Base-by-base conservation (phyloP, 2,113 vertebrate genomes). In the Psilopsiagon aymara region DNA sequence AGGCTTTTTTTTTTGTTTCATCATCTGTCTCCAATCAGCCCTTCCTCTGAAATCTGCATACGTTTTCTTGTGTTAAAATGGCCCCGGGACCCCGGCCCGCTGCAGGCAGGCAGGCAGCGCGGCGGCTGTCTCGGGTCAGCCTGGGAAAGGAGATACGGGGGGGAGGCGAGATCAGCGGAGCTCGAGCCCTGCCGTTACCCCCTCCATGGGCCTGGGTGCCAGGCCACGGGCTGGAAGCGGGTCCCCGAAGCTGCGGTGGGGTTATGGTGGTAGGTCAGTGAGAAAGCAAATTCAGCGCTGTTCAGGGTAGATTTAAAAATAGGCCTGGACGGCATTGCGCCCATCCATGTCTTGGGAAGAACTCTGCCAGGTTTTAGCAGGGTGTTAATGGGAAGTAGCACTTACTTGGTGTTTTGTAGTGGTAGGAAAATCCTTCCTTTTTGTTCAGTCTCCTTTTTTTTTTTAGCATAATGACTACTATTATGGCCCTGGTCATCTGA, bases 21-120 rank as follows among this genome's bases (percentile, higher is more conserved):
- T n/a, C n/a, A n/a, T n/a, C n/a, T n/a, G n/a, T n/a, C n/a, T n/a
- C n/a, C n/a, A n/a, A n/a, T n/a, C n/a, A n/a, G n/a, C n/a, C n/a
- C n/a, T n/a, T n/a, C n/a, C n/a, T n/a, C n/a, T n/a, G n/a, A n/a
- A n/a, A n/a, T n/a, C n/a, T n/a, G n/a, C n/a, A n/a, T n/a, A n/a
- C n/a, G n/a, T n/a, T n/a, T n/a, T n/a, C n/a, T n/a, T n/a, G n/a
- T n/a, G n/a, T n/a, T n/a, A n/a, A n/a, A n/a, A n/a, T 5, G 17
- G 29, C 8, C 10, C 49, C 2, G 3, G 6, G 27, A 12, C 28
- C 4, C 1, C 4, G 33, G 11, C 9, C 3, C 17, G 5, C 1
- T 5, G 5, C 4, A 29, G 35, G 28, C 4, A 17, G 78, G 35
- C 4, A 17, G 78, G 35, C 16, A 6, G 13, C 23, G 39, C 20